Percentiles rank a stretch among this genome's conserved stretches.
These are phyloP conservation scores for Drosophila athabasca DNA, from an alignment of 1,140 invertebrate genomes.

Conservation along the genomic window DNA sequence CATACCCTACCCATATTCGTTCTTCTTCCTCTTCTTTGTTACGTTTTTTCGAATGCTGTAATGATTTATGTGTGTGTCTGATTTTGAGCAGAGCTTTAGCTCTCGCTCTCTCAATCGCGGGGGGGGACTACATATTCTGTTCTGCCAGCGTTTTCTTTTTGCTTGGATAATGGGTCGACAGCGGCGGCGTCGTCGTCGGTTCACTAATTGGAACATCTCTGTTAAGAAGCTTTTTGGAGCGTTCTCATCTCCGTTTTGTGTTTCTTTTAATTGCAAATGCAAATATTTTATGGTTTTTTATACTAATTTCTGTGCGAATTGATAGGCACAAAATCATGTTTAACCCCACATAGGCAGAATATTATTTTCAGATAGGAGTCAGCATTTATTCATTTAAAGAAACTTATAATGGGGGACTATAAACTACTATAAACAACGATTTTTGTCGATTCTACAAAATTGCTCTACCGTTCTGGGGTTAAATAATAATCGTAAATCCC, in stretches of 20 bases:
- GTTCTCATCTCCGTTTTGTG: slow-evolving; percentile 19
- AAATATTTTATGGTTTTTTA: too few relatives aligned
- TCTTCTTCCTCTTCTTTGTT: slow-evolving; percentile 22
- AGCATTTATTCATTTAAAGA: too few relatives aligned
- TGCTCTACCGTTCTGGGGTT: too few relatives aligned
- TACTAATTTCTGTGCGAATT: too few relatives aligned
- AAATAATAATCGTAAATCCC: too few relatives aligned
- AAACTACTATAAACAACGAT: too few relatives aligned
- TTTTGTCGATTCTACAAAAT: too few relatives aligned
- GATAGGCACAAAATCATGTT: too few relatives aligned
- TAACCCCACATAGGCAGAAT: too few relatives aligned
- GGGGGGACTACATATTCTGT: too few relatives aligned
- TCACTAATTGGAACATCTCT: slow-evolving; percentile 53
- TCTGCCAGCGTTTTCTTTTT: slow-evolving; percentile 43
- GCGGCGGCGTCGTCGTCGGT: slow-evolving; percentile 3
- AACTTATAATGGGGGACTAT: too few relatives aligned
- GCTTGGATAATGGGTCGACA: slow-evolving; percentile 42
- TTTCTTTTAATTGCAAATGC: not conserved
- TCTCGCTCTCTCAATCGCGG: not conserved
- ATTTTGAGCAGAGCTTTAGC: slow-evolving; percentile 72
- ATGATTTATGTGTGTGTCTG: slow-evolving; percentile 65
- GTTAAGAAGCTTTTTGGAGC: slow-evolving; percentile 46
- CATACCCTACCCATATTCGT: not conserved
- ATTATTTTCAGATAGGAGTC: too few relatives aligned
- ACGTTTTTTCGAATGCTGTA: slow-evolving; percentile 29